Conservation (phyloP, 2,888 invertebrate genomes). For the Drosophila emarginata region DNA sequence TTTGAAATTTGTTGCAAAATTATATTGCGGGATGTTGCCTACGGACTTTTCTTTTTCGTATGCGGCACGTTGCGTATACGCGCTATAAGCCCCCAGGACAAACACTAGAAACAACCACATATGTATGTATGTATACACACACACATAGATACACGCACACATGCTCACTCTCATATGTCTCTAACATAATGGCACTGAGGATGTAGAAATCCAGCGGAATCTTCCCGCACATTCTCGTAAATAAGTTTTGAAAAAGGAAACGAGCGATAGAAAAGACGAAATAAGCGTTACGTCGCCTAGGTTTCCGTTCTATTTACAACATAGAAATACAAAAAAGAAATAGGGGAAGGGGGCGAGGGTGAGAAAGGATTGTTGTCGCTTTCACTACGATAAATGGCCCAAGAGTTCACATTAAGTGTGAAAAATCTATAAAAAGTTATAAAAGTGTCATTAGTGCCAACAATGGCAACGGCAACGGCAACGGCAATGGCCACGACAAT, state of each 20-base stretch:
- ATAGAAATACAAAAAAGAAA: neutral
- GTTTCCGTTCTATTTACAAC: slow-evolving; percentile 22
- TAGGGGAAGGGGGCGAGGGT: neutral
- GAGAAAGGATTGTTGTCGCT: slow-evolving; percentile 65
- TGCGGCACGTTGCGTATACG: slow-evolving; percentile 68
- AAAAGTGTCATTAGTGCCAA: slow-evolving; percentile 76
- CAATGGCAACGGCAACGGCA: slow-evolving; percentile 39
- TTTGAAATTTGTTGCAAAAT: slow-evolving; percentile 72
- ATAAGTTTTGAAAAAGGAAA: slow-evolving; percentile 57
- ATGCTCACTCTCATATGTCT: neutral
- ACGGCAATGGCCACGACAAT: slow-evolving; percentile 33
- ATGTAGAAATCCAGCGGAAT: slow-evolving; percentile 58
- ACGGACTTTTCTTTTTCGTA: slow-evolving; percentile 52
- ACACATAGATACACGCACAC: slow-evolving; percentile 4
- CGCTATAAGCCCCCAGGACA: slow-evolving; percentile 31
- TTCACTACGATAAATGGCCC: slow-evolving; percentile 65
- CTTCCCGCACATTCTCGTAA: slow-evolving; percentile 67
- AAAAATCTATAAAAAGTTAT: slow-evolving; percentile 78
- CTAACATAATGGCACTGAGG: slow-evolving; percentile 40
- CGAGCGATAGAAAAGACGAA: slow-evolving; percentile 41
- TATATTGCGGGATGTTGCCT: slow-evolving; percentile 40
- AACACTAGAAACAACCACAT: slow-evolving; percentile 40
- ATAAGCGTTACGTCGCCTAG: slow-evolving; percentile 37
- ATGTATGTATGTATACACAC: neutral
- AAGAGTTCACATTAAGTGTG: slow-evolving; percentile 73